Evolutionary conservation across 2,113 vertebrate species (phyloP), one percentile per base, ranked within the genome.

Genomic region (Mohoua ochrocephala): DNA sequence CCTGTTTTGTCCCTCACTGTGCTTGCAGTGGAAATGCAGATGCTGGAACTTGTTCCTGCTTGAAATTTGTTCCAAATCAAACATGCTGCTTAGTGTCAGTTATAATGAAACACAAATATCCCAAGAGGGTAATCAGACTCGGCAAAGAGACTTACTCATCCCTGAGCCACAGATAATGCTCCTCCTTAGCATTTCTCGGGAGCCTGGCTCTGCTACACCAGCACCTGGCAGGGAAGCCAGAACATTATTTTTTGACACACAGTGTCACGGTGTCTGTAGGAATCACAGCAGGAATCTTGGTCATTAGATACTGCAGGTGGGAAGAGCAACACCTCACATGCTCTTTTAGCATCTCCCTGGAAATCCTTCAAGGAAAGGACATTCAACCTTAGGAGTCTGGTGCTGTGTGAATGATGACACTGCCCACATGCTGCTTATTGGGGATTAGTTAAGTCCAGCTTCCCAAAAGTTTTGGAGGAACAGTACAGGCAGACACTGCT

Each of bases 31-130:
- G 69, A 95, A 97, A 94, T 95, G 91, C 65, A 89, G 92, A 91
- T 96, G 93, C 86, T 84, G 88, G 73, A 96, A 97, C 95, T 91
- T 97, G 95, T 91, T 96, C 86, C 65, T 97, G 91, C 93, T 87
- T 96, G 94, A 91, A 94, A 93, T 92, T 73, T 80, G 76, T 94
- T 97, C 89, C 85, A 95, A 93, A 95, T 95, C 92, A 95, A 97
- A 92, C 70, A 57, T 2, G 6, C 61, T 92, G 60, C 85, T 94
- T 47, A 10, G 81, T 95, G 89, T 71, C 92, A 95, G 74, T 79
- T 94, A 67, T 42, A 94, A 88, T n/a, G 54, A 81, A 84, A 82
- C 30, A 93, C 53, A 93, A 95, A 92, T 87, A 81, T 50, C 80
- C 67, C 83, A 63, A 84, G 49, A 65, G 67, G 79, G 27, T 92